Conservation (phyloP, 2,113 vertebrate genomes). For the Lanius ludovicianus region DNA sequence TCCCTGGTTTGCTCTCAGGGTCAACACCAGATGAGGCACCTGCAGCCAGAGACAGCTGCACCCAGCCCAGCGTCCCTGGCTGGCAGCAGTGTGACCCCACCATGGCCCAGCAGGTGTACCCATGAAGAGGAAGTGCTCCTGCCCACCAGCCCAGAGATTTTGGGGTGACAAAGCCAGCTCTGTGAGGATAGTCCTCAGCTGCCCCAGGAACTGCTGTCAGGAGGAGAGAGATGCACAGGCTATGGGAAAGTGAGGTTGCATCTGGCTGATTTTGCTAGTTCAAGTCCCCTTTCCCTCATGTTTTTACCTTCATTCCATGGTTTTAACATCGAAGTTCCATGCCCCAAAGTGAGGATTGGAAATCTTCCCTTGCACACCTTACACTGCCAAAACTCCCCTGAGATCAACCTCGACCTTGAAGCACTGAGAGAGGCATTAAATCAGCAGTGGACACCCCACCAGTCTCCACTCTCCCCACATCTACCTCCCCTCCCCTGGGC, state of each 20-base stretch:
- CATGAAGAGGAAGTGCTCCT: neutral
- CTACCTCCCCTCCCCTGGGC: neutral
- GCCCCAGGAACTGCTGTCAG: neutral
- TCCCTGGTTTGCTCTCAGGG: neutral
- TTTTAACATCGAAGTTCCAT: neutral
- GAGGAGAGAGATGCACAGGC: neutral
- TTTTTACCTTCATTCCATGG: neutral
- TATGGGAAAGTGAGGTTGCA: rapidly evolving
- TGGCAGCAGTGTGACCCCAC: rapidly evolving
- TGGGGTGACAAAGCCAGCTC: neutral
- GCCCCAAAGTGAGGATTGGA: neutral
- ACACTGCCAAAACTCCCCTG: neutral
- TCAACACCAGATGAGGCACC: neutral
- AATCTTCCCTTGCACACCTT: neutral
- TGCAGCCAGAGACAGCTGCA: neutral
- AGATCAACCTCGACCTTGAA: rapidly evolving
- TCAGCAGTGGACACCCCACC: neutral
- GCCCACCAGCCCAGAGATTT: neutral
- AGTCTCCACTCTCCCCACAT: neutral
- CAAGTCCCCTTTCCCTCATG: neutral
- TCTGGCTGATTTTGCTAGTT: neutral
- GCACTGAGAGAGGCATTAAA: neutral
- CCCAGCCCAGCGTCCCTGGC: neutral
- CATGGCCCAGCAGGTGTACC: neutral
- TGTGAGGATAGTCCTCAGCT: neutral